These are phyloP conservation scores for Diaperis boleti DNA, from an alignment of 2,888 invertebrate genomes.

Conservation along the genomic window DNA sequence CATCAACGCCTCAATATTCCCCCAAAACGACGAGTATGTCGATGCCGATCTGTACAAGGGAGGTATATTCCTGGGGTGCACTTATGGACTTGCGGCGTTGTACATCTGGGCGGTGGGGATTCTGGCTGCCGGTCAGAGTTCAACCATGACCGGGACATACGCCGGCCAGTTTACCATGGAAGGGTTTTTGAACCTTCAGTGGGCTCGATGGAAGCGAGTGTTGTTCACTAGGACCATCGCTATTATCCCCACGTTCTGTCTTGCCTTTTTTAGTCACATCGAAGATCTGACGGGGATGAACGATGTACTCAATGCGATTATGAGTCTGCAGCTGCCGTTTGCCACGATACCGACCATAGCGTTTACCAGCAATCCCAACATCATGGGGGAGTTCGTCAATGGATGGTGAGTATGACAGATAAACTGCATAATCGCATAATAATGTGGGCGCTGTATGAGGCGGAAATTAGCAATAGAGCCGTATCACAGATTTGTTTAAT, in stretches of 20 bases:
- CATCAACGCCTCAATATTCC: conserved; percentile 64
- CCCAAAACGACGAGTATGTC: conserved; percentile 68
- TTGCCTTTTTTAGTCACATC: conserved; percentile 77
- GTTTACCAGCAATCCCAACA: conserved; percentile 81
- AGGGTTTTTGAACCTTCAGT: conserved; percentile 86
- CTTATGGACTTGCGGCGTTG: conserved; percentile 81
- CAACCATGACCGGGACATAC: conserved; percentile 88
- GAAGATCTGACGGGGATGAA: conserved; percentile 84
- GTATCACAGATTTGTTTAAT: too few relatives aligned
- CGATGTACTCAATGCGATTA: conserved; percentile 86
- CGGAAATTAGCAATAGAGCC: too few relatives aligned
- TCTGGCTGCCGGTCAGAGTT: conserved; percentile 85
- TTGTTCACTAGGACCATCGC: conserved; percentile 87
- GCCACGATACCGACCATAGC: conserved; percentile 89
- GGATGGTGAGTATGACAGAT: conserved; percentile 81
- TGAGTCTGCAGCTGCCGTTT: conserved; percentile 89
- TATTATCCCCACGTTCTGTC: conserved; percentile 78
- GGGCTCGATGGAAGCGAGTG: conserved; percentile 90
- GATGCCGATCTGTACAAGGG: conserved; percentile 80
- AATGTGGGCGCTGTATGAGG: too few relatives aligned
- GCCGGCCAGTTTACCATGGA: conserved; percentile 93
- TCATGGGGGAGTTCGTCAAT: conserved; percentile 90
- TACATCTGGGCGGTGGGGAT: conserved; percentile 89
- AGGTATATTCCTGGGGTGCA: conserved; percentile 81
- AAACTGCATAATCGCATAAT: too few relatives aligned